These are phyloP conservation scores for Herpailurus yagouaroundi DNA, from an alignment of 2,113 vertebrate species.

Conservation along the genomic window DNA sequence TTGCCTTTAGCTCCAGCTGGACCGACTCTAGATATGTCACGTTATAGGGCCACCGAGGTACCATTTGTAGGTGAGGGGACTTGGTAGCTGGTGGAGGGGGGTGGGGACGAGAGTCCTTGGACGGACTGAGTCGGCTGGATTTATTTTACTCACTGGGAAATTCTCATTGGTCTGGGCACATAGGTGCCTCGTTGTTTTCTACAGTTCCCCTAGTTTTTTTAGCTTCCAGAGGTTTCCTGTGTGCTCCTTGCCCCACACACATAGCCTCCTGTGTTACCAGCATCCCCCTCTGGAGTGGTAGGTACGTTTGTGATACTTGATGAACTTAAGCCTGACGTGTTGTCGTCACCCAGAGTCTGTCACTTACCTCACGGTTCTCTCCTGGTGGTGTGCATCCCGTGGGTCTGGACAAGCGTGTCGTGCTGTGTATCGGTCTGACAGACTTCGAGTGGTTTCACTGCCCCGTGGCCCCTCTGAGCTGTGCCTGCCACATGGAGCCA, in stretches of 20 bases:
- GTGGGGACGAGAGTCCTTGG: rapidly evolving
- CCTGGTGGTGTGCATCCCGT: rapidly evolving
- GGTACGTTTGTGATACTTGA: rapidly evolving
- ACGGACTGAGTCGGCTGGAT: not conserved
- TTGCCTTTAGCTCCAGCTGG: not conserved
- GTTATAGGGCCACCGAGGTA: rapidly evolving
- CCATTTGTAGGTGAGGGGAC: not conserved
- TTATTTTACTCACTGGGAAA: not conserved
- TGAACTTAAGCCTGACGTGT: rapidly evolving
- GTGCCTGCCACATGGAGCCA: rapidly evolving
- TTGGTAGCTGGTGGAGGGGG: no score
- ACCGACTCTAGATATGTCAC: rapidly evolving
- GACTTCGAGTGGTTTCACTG: rapidly evolving
- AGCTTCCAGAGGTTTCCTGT: not conserved
- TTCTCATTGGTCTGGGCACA: not conserved
- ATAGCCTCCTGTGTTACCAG: rapidly evolving
- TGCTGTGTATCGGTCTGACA: rapidly evolving
- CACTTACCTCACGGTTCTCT: rapidly evolving
- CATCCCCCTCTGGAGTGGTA: not conserved
- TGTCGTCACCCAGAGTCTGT: rapidly evolving
- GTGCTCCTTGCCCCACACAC: rapidly evolving
- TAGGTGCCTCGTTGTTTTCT: not conserved
- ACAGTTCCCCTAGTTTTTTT: no score
- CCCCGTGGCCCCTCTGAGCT: not conserved
- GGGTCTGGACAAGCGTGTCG: not conserved